Evolutionary conservation across 35 echinoderm and acorn worm genomes (phyloP).

Genomic region (Apostichopus parvimensis): DNA sequence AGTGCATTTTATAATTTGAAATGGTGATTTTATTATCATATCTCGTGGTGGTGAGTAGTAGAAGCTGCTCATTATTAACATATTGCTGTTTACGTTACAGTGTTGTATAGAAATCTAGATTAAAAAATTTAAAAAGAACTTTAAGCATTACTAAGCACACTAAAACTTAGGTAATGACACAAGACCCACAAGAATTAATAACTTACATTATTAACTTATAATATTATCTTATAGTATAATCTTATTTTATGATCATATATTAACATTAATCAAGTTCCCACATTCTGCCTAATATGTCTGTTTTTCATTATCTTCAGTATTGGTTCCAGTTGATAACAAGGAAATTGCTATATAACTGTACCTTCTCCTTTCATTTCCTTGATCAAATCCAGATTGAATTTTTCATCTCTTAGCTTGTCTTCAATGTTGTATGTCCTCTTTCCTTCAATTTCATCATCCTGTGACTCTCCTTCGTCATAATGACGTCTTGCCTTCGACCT

Average conservation of each 20-base stretch:
- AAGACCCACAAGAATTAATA: too few species aligned
- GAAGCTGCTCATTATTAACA: too few species aligned
- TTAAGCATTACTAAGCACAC: background rate
- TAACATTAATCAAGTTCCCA: background rate
- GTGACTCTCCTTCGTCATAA: constrained; percentile 95
- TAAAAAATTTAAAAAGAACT: too few species aligned
- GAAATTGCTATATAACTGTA: constrained; percentile 12
- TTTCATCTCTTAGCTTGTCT: constrained; percentile 74
- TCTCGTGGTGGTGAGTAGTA: too few species aligned
- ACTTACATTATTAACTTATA: background rate
- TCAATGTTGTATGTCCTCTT: constrained; percentile 85
- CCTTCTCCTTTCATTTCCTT: constrained; percentile 88
- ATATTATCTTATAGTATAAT: background rate
- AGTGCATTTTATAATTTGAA: too few species aligned
- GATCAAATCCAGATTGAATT: constrained; percentile 66
- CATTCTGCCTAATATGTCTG: background rate
- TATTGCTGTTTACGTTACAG: too few species aligned
- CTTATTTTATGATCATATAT: too few species aligned
- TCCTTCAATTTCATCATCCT: constrained; percentile 98
- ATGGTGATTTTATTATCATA: too few species aligned
- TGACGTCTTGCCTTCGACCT: constrained; percentile 84
- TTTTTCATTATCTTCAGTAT: too few species aligned
- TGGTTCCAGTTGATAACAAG: background rate
- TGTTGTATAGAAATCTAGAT: too few species aligned
- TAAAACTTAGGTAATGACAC: too few species aligned